Percentiles rank a stretch among this genome's conserved stretches.
Evolutionary conservation across 2,888 invertebrate species (phyloP).

Genomic region (Lepetodrilus schrolli): DNA sequence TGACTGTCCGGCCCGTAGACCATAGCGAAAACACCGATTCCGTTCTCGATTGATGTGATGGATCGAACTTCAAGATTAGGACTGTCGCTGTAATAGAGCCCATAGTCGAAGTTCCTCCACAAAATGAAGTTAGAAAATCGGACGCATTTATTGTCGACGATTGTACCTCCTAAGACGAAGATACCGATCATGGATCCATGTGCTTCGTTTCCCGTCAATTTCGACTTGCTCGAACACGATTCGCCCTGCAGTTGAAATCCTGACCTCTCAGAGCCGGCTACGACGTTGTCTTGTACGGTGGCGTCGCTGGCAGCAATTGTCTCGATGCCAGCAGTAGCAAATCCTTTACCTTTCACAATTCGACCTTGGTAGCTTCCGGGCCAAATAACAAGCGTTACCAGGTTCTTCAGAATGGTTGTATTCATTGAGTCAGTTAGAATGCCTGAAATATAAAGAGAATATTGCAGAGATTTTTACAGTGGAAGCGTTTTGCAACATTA

Average conservation of each 20-base stretch:
- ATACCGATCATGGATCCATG: conserved; percentile 34
- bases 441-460: too few relatives aligned
- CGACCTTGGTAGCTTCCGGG: conserved; percentile 61
- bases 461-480: too few relatives aligned
- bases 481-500: too few relatives aligned
- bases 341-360: conserved; percentile 47
- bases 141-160: conserved; percentile 44
- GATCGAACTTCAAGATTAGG: conserved; percentile 45
- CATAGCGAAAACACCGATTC: conserved; percentile 57
- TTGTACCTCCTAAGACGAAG: neutral
- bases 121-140: conserved; percentile 54
- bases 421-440: conserved; percentile 52
- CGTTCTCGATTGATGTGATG: conserved; percentile 59
- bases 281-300: conserved; percentile 54
- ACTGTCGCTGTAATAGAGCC: conserved; percentile 54
- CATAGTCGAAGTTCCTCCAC: conserved; percentile 63
- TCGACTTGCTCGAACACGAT: conserved; percentile 34
- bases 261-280: conserved; percentile 61
- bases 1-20: conserved; percentile 60
- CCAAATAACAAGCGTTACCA: conserved; percentile 57
- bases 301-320: conserved; percentile 38
- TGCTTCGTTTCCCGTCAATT: conserved; percentile 50
- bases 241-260: conserved; percentile 51
- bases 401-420: conserved; percentile 54
- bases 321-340: conserved; percentile 56